These are phyloP conservation scores for Acrocephalus arundinaceus DNA, from an alignment of 2,113 vertebrate genomes.

Conservation along the genomic window DNA sequence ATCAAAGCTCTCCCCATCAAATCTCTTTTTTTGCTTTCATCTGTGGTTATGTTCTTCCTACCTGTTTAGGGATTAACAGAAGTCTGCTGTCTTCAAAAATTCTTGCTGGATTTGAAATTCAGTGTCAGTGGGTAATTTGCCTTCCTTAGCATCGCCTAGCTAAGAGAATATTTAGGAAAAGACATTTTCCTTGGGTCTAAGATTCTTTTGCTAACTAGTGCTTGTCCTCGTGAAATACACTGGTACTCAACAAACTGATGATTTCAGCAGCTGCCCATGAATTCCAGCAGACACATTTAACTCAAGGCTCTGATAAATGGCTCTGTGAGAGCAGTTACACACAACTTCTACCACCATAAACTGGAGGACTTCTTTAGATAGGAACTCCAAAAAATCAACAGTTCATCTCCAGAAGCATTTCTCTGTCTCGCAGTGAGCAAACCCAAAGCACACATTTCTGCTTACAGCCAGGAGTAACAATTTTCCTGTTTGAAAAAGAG, in stretches of 20 bases:
- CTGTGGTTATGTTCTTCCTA: neutral
- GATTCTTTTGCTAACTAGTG: neutral
- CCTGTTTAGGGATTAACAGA: neutral
- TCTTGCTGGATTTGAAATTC: neutral
- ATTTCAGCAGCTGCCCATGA: neutral
- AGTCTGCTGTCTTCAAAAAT: neutral
- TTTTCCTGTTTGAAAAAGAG: neutral
- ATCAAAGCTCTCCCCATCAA: neutral
- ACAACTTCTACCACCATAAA: neutral
- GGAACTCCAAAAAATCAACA: neutral
- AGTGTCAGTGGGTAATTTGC: neutral
- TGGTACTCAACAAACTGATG: neutral
- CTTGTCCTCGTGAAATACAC: neutral
- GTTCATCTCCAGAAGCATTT: neutral
- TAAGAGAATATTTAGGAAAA: neutral
- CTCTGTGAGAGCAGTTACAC: neutral
- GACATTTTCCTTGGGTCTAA: neutral
- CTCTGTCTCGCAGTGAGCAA: neutral
- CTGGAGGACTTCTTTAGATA: rapidly evolving
- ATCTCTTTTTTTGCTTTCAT: neutral
- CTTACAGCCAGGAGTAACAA: neutral
- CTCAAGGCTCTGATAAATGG: neutral
- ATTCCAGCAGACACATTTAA: neutral
- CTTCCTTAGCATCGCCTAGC: neutral
- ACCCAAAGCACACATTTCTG: neutral